Conservation (phyloP, 2,888 invertebrate species). For the Callosobruchus maculatus region DNA sequence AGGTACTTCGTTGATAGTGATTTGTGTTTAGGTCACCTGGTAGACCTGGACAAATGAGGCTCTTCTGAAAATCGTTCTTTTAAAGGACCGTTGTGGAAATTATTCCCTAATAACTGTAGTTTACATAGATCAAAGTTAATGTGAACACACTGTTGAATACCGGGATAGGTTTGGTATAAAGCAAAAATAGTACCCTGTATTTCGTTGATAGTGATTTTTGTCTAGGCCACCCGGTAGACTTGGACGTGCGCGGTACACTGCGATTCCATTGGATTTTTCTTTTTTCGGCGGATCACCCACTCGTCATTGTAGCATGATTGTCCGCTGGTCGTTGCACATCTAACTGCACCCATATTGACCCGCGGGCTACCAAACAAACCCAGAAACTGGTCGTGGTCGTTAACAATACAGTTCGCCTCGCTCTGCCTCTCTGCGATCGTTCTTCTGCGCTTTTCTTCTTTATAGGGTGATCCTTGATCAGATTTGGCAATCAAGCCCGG, state of each 20-base stretch:
- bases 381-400: constrained; percentile 5
- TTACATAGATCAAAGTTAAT: no score
- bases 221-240: background rate
- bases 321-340: constrained; percentile 22
- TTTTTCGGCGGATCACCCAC: constrained; percentile 24
- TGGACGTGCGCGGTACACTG: background rate
- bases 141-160: no score
- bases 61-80: no score
- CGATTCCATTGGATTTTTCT: background rate
- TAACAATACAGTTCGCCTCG: background rate
- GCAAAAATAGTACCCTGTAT: background rate
- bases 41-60: no score
- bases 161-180: no score
- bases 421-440: background rate
- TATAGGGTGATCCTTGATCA: background rate
- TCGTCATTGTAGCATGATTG: constrained; percentile 29
- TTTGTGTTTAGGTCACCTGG: no score
- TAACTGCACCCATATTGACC: constrained; percentile 38
- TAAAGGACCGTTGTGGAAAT: no score
- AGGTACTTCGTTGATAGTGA: no score
- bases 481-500: no score
- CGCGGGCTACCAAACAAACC: constrained; percentile 28
- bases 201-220: background rate
- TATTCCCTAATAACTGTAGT: no score
- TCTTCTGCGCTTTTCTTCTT: background rate